Percentiles rank a stretch among this genome's conserved stretches.
phyloP scores from a whole-genome alignment of 2,113 vertebrate genomes.

The Aptenodytes forsteri region DNA sequence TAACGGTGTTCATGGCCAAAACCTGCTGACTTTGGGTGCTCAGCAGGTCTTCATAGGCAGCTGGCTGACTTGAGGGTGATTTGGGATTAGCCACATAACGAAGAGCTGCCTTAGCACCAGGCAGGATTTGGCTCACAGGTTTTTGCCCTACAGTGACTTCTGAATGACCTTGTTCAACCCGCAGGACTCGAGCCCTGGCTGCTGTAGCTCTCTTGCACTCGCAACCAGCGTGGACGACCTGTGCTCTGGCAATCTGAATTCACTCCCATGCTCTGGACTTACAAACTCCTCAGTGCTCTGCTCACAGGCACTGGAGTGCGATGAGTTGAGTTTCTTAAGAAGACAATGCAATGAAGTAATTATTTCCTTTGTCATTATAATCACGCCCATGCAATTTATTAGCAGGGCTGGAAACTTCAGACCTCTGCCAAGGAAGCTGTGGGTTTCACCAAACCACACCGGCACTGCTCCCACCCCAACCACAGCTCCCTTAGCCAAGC shows the following conservation, averaged over 20 bases:
- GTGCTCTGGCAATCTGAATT: rapidly evolving
- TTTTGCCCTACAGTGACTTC: background rate
- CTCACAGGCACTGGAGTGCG: background rate
- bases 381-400: background rate
- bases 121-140: background rate
- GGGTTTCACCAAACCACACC: background rate
- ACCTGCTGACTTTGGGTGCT: background rate
- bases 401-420: background rate
- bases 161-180: background rate
- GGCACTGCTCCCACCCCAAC: background rate
- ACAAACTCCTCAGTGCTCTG: background rate
- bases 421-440: background rate
- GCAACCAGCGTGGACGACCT: rapidly evolving
- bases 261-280: background rate
- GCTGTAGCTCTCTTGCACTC: background rate
- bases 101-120: background rate
- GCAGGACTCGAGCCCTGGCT: background rate
- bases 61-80: background rate
- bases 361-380: constrained; percentile 30
- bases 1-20: background rate
- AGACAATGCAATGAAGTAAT: background rate
- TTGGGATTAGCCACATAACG: background rate
- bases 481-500: background rate
- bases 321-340: background rate
- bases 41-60: background rate